phyloP scores from a whole-genome alignment of 1,140 invertebrate species.

The Eubasilissa regina region DNA sequence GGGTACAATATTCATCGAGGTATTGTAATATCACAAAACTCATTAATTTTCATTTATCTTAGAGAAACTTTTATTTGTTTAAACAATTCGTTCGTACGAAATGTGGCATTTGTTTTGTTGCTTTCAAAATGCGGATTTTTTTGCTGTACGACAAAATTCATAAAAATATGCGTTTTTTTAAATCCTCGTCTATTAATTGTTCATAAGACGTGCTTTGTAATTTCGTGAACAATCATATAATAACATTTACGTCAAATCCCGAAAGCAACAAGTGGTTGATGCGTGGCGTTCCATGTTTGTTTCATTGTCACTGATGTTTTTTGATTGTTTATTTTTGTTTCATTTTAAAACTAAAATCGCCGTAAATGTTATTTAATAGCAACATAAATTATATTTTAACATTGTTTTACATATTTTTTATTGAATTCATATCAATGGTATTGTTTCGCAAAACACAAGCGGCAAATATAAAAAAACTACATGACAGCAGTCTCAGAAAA shows the following conservation, averaged over 20 bases:
- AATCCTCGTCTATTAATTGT: not conserved
- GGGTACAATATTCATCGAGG: not conserved
- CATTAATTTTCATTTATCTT: too few species aligned
- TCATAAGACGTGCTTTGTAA: not conserved
- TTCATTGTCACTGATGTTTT: too few species aligned
- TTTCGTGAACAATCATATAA: not conserved
- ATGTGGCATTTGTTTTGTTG: constrained; percentile 4
- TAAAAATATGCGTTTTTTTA: not conserved
- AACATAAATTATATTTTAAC: not conserved
- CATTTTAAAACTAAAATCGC: not conserved
- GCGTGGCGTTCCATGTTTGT: constrained; percentile 10
- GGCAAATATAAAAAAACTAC: not conserved
- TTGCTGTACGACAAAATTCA: not conserved
- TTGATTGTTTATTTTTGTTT: constrained; percentile 1
- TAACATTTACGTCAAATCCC: constrained; percentile 11
- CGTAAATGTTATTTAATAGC: not conserved
- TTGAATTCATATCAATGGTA: too few species aligned
- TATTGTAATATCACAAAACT: not conserved
- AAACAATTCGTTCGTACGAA: not conserved
- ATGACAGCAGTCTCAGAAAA: not conserved
- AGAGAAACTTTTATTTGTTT: constrained; percentile 9
- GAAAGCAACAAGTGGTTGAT: constrained; percentile 34
- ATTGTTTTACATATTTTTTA: too few species aligned
- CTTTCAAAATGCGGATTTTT: not conserved
- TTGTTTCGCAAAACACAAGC: too few species aligned